A percentile compares a stretch with the other conserved stretches of the same genome.
phyloP scores from a whole-genome alignment of 2,797 vertebrate genomes.

The Petrocephalus sullivani region DNA sequence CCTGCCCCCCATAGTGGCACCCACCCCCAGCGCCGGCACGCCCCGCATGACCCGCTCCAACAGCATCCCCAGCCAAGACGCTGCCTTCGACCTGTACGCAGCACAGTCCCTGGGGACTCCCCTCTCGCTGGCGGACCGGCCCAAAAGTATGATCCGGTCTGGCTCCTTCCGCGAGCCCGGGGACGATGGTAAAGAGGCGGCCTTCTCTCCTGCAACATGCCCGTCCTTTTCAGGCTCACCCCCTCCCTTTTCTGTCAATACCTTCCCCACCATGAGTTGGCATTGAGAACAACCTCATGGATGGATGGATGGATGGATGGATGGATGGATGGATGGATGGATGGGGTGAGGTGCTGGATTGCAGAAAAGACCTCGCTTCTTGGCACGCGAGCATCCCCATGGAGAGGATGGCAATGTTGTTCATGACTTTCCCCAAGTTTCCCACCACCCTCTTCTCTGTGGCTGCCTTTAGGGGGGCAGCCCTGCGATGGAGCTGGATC shows the following conservation, averaged over 20 bases:
- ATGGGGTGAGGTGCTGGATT: too few species aligned
- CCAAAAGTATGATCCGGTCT: conserved; percentile 93
- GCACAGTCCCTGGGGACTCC: conserved; percentile 90
- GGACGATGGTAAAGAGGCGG: conserved; percentile 80
- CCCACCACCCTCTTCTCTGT: neutral
- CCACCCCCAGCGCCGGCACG: conserved; percentile 64
- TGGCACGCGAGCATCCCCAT: neutral
- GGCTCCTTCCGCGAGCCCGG: conserved; percentile 92
- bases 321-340: neutral
- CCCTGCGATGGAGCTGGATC: neutral
- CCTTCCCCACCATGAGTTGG: neutral
- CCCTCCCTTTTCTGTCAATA: neutral
- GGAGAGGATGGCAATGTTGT: neutral
- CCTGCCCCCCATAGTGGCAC: conserved; percentile 63
- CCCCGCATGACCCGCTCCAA: conserved; percentile 93
- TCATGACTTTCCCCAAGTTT: neutral
- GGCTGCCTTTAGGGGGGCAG: neutral
- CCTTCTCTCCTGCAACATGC: neutral
- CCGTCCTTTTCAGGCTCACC: neutral
- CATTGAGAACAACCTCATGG: neutral
- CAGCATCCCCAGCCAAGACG: conserved; percentile 90
- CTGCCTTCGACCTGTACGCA: conserved; percentile 83
- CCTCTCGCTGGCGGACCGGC: conserved; percentile 86
- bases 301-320: neutral
- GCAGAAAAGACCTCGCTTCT: neutral